Evolutionary conservation across 2,113 vertebrate species (phyloP).

Genomic region (Phycodurus eques): DNA sequence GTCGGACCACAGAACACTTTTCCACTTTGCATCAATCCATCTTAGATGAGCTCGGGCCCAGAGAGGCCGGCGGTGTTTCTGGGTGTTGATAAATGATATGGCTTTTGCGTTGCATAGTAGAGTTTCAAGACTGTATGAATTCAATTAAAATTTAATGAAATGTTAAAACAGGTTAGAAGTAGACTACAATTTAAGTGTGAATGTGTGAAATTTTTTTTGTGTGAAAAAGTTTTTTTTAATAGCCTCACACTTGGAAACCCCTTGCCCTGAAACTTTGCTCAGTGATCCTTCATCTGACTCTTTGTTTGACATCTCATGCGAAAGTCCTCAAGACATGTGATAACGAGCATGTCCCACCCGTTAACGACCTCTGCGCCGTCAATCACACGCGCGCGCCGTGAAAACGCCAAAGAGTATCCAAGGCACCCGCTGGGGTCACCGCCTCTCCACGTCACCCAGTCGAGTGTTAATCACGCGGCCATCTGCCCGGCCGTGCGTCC

Average conservation of each 20-base stretch:
- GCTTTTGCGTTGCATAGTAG: too few relatives aligned
- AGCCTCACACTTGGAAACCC: not conserved
- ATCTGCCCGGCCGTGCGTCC: conserved; percentile 51
- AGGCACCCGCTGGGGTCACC: not conserved
- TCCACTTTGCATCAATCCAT: too few relatives aligned
- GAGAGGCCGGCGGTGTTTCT: too few relatives aligned
- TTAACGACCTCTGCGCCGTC: not conserved
- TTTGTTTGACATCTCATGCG: conserved; percentile 1
- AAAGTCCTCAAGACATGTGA: not conserved
- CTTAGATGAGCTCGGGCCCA: too few relatives aligned
- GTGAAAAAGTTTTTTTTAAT: too few relatives aligned
- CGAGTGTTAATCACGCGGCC: conserved; percentile 52
- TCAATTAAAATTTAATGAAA: not conserved
- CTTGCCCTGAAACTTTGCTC: not conserved
- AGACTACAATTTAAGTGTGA: not conserved
- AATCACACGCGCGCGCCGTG: not conserved
- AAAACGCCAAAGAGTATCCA: conserved; percentile 24
- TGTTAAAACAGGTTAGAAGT: not conserved
- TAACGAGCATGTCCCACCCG: conserved; percentile 1
- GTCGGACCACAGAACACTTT: too few relatives aligned
- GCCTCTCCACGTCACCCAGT: conserved; percentile 32
- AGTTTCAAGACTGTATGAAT: not conserved
- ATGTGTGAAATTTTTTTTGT: too few relatives aligned
- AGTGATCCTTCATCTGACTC: not conserved
- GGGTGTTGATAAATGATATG: not conserved